Conservation (phyloP, 1,140 invertebrate species). For the Vollenhovia emeryi region DNA sequence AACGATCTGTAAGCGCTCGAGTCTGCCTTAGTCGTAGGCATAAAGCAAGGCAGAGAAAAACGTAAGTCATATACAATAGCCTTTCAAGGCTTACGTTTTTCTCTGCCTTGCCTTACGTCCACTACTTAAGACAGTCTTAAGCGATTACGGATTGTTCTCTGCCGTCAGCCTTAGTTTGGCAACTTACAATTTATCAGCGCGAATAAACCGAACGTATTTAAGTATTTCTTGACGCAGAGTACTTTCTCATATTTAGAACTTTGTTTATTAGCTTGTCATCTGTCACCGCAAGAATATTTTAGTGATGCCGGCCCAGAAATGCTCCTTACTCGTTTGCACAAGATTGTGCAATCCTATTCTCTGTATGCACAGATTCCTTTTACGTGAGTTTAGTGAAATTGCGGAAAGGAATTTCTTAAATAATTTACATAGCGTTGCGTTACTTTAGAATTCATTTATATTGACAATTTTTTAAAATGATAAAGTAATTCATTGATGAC, state of each 20-base stretch:
- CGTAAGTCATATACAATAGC: too few relatives aligned
- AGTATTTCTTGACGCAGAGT: neutral
- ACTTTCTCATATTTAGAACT: neutral
- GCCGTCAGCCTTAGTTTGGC: too few relatives aligned
- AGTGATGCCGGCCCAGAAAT: neutral
- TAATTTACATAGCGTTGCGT: neutral
- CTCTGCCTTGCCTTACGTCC: too few relatives aligned
- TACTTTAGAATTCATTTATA: neutral
- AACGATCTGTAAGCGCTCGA: too few relatives aligned
- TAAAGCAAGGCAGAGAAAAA: too few relatives aligned
- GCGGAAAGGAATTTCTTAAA: neutral
- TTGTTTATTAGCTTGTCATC: neutral
- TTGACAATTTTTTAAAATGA: neutral
- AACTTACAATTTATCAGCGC: neutral
- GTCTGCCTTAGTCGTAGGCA: too few relatives aligned
- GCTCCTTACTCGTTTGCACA: neutral
- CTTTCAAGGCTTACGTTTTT: too few relatives aligned
- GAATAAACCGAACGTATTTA: neutral
- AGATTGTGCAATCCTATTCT: neutral
- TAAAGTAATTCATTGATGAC: neutral
- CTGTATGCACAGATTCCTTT: neutral
- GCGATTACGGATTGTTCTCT: too few relatives aligned
- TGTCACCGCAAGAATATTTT: neutral
- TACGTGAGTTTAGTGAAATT: neutral
- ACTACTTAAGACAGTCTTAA: too few relatives aligned